These are phyloP conservation scores for Embidobia sp. DNA, from an alignment of 2,888 invertebrate genomes.

Conservation along the genomic window DNA sequence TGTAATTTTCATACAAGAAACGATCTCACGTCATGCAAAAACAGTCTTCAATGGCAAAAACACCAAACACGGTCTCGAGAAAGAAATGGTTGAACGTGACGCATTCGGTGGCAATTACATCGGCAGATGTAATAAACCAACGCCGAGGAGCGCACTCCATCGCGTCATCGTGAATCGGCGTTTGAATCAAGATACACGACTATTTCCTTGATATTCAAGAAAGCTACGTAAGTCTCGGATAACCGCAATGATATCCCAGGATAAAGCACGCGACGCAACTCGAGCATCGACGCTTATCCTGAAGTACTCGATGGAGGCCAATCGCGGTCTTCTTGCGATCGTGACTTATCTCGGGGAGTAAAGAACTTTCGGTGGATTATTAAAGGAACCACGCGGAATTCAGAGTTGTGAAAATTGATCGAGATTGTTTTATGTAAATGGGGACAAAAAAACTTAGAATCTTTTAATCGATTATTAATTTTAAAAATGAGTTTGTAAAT, in stretches of 20 bases:
- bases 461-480: too few relatives aligned
- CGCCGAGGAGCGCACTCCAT: slow-evolving; percentile 51
- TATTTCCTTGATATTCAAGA: slow-evolving; percentile 52
- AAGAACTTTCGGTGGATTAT: slow-evolving; percentile 42
- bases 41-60: not conserved
- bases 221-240: slow-evolving; percentile 48
- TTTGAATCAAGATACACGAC: slow-evolving; percentile 49
- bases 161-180: slow-evolving; percentile 52
- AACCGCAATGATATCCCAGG: slow-evolving; percentile 64
- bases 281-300: slow-evolving; percentile 61
- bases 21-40: slow-evolving; percentile 14
- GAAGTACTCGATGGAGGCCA: slow-evolving; percentile 59
- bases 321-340: slow-evolving; percentile 57
- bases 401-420: slow-evolving; percentile 11
- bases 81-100: slow-evolving; percentile 13
- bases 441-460: not conserved
- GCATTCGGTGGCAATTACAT: slow-evolving; percentile 69
- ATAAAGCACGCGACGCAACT: slow-evolving; percentile 66
- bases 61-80: not conserved
- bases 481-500: too few relatives aligned
- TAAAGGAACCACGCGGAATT: slow-evolving; percentile 24
- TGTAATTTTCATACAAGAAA: too few relatives aligned
- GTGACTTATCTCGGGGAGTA: slow-evolving; percentile 58
- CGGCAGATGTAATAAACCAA: slow-evolving; percentile 68
- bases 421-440: not conserved